A percentile compares a stretch with the other conserved stretches of the same genome.
Evolutionary conservation across 2,888 invertebrate species (phyloP).

Genomic region (Cheiracanthium punctorium): DNA sequence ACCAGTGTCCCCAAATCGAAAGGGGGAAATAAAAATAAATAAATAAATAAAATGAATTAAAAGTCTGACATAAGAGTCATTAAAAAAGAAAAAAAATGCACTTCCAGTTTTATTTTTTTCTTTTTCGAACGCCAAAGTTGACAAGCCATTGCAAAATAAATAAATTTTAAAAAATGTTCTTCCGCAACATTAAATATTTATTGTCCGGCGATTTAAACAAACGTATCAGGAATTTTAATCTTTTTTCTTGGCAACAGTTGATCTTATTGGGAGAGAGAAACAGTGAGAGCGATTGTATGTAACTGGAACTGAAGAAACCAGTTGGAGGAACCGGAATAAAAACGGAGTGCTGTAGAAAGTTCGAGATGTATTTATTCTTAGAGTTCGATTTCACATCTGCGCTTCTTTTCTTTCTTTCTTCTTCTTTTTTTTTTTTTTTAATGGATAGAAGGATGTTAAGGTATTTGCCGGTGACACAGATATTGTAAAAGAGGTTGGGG

Average conservation of each 20-base stretch:
- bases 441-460: too few relatives aligned
- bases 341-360: too few relatives aligned
- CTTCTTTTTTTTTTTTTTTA: too few relatives aligned
- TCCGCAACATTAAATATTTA: conserved; percentile 52
- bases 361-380: too few relatives aligned
- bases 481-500: too few relatives aligned
- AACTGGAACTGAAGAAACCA: neutral
- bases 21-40: neutral
- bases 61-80: conserved; percentile 22
- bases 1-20: conserved; percentile 38
- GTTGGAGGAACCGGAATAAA: too few relatives aligned
- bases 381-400: too few relatives aligned
- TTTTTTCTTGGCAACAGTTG: neutral
- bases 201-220: conserved; percentile 10
- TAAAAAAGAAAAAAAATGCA: conserved; percentile 9
- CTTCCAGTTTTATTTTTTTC: conserved; percentile 30
- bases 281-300: neutral
- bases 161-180: too few relatives aligned
- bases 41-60: conserved; percentile 17
- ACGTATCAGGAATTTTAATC: neutral
- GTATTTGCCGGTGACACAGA: too few relatives aligned
- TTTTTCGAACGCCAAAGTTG: neutral
- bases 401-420: too few relatives aligned
- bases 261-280: neutral
- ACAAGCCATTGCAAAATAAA: neutral